phyloP scores from a whole-genome alignment of 2,113 vertebrate species.

The Arizona elegans region DNA sequence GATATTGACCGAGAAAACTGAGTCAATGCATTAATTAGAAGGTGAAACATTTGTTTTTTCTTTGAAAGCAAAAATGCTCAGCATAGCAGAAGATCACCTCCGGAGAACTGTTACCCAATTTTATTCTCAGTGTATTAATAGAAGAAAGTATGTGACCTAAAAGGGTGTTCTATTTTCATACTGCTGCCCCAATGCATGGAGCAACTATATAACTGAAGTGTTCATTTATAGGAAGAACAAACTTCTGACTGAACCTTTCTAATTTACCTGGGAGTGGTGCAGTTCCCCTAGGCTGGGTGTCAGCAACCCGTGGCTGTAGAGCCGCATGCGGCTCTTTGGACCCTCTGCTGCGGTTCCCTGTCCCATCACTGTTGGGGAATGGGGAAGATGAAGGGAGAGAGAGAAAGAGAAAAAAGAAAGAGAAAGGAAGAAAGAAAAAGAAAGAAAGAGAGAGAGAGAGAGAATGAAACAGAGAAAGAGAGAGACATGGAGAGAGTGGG shows the following conservation, averaged over 20 bases:
- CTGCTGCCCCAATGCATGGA: neutral
- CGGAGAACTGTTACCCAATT: constrained; percentile 30
- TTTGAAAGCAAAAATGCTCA: constrained; percentile 51
- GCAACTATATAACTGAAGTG: neutral
- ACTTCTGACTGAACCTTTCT: neutral
- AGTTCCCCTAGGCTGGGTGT: no score
- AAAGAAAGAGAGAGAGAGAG: no score
- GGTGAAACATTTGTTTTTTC: constrained; percentile 61
- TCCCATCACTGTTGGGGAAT: no score
- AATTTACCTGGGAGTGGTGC: no score
- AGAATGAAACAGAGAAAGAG: no score
- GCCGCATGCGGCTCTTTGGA: no score
- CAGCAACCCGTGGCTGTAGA: no score
- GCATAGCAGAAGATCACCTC: constrained; percentile 44
- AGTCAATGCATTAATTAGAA: constrained; percentile 67
- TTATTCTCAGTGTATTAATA: constrained; percentile 30
- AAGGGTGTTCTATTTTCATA: constrained; percentile 46
- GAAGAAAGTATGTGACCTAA: constrained; percentile 44
- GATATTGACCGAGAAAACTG: constrained; percentile 60
- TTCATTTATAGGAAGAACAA: constrained; percentile 3
- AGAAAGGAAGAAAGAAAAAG: no score
- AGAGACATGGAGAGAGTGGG: no score
- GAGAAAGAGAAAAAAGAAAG: no score
- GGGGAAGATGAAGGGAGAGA: no score
- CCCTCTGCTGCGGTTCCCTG: no score